These are phyloP conservation scores for Basileuterus tristriatus DNA, from an alignment of 2,797 vertebrate genomes.

Conservation along the genomic window DNA sequence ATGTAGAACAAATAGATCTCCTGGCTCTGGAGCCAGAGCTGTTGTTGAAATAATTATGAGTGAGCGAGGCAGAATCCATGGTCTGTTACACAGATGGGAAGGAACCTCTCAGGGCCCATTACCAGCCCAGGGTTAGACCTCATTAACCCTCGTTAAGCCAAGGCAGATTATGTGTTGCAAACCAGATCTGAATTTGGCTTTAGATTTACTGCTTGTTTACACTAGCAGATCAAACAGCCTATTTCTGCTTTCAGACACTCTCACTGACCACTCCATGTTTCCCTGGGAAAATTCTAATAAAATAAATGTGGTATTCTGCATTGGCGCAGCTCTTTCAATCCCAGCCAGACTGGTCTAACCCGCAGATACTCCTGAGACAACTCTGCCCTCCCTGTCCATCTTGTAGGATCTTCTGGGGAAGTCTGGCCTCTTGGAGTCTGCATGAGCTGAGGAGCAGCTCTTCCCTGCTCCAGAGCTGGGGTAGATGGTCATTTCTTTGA, in stretches of 20 bases:
- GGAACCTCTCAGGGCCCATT: conserved; percentile 20
- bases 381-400: fast-evolving
- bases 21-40: background rate
- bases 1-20: background rate
- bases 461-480: background rate
- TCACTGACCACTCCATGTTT: background rate
- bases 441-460: background rate
- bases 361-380: background rate
- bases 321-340: fast-evolving
- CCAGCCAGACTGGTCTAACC: background rate
- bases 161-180: conserved; percentile 4
- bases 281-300: conserved; percentile 42
- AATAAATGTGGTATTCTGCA: background rate
- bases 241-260: conserved; percentile 8
- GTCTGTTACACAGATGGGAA: background rate
- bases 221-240: background rate
- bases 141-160: conserved; percentile 29
- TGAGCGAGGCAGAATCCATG: background rate
- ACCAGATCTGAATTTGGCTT: conserved; percentile 40
- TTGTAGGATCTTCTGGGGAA: background rate
- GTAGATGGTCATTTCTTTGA: background rate
- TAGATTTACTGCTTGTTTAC: conserved; percentile 47
- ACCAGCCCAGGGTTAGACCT: conserved; percentile 1
- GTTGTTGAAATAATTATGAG: background rate
- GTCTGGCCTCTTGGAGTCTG: background rate